Evolutionary conservation across 1,140 invertebrate species (phyloP).

Genomic region (Drosophila watanabei): DNA sequence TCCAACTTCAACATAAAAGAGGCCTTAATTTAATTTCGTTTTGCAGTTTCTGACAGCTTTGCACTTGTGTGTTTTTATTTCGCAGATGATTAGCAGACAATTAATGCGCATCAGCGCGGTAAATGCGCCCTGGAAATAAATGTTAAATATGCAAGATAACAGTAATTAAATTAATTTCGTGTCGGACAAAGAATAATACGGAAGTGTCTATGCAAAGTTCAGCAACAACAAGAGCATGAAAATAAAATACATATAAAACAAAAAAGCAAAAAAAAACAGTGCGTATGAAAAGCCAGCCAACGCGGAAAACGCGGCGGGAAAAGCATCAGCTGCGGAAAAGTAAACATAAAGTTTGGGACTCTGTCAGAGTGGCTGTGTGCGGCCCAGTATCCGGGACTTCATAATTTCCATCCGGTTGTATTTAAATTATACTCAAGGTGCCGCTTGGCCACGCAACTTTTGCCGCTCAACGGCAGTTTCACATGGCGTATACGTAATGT

Average conservation of each 20-base stretch:
- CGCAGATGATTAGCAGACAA: conserved; percentile 45
- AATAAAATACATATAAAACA: conserved; percentile 19
- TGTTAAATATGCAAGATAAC: conserved; percentile 38
- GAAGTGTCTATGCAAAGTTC: conserved; percentile 62
- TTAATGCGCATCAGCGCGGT: conserved; percentile 17
- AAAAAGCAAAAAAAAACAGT: conserved; percentile 35
- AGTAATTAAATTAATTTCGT: conserved; percentile 68
- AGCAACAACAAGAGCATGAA: conserved; percentile 6
- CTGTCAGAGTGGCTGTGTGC: conserved; percentile 30
- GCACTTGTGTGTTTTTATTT: conserved; percentile 29
- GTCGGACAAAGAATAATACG: conserved; percentile 62
- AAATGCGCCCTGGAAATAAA: conserved; percentile 31
- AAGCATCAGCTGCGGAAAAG: conserved; percentile 73
- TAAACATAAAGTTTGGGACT: conserved; percentile 70
- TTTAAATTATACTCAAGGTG: conserved; percentile 68
- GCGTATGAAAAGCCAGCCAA: conserved; percentile 62
- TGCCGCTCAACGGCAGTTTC: conserved; percentile 26
- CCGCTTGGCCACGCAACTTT: conserved; percentile 27
- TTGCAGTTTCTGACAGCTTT: conserved; percentile 12
- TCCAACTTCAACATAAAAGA: neutral
- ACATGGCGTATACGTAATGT: conserved; percentile 65
- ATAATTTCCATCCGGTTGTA: conserved; percentile 71
- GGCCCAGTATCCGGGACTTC: conserved; percentile 67
- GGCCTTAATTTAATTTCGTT: conserved; percentile 4
- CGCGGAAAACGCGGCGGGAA: conserved; percentile 36